A percentile compares a stretch with the other conserved stretches of the same genome.
These are phyloP conservation scores for Bombus confusus DNA, from an alignment of 1,140 invertebrate genomes.

Conservation along the genomic window DNA sequence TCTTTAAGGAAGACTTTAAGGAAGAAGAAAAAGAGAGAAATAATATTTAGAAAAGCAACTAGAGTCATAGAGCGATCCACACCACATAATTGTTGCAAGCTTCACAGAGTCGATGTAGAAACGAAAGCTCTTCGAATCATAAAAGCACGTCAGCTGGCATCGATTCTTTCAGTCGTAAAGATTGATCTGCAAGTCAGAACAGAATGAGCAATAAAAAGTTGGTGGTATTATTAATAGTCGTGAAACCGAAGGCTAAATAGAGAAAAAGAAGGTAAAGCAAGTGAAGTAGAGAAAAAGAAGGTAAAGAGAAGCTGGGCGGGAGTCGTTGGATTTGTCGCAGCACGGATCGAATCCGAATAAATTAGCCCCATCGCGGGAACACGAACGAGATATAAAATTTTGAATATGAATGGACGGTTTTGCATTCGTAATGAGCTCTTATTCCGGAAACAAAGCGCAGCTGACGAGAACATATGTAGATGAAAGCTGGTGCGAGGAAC, in stretches of 20 bases:
- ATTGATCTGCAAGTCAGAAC: slow-evolving; percentile 43
- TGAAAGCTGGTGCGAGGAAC: slow-evolving; percentile 77
- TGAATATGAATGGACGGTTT: slow-evolving; percentile 94
- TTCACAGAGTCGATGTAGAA: background rate
- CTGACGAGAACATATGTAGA: slow-evolving; percentile 87
- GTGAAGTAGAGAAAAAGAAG: too few relatives aligned
- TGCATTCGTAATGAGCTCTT: slow-evolving; percentile 90
- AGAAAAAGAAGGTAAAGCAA: background rate
- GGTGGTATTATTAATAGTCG: slow-evolving; percentile 54
- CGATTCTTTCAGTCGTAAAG: slow-evolving; percentile 33
- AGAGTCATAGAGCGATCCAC: too few relatives aligned
- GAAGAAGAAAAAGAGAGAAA: background rate
- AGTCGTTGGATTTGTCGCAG: slow-evolving; percentile 77
- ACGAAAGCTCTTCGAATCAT: background rate
- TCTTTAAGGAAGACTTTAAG: background rate
- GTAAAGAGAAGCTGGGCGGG: background rate
- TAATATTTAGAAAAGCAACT: background rate
- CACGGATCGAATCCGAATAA: slow-evolving; percentile 81
- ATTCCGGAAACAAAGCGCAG: slow-evolving; percentile 85
- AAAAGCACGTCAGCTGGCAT: slow-evolving; percentile 33
- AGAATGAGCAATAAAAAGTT: slow-evolving; percentile 31
- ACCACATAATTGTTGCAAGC: background rate
- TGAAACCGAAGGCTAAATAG: slow-evolving; percentile 17
- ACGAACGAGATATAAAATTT: slow-evolving; percentile 90
- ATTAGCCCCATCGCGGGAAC: slow-evolving; percentile 77